Evolutionary conservation across 1,140 invertebrate species (phyloP).

Genomic region (Planococcus citri): DNA sequence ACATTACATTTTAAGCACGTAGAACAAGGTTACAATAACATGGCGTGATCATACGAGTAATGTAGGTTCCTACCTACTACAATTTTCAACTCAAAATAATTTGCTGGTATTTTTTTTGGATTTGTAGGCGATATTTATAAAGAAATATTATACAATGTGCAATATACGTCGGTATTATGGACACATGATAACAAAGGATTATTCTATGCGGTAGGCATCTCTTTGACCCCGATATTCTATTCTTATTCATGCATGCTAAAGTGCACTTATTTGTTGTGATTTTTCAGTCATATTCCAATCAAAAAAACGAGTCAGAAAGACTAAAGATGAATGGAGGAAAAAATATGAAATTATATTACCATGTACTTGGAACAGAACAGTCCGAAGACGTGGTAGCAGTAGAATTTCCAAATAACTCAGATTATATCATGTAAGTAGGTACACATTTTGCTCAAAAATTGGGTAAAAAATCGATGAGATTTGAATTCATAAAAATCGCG

Average conservation of each 20-base stretch:
- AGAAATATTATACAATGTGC: constrained; percentile 80
- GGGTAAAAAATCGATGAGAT: no score
- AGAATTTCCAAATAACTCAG: constrained; percentile 83
- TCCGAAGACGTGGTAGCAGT: constrained; percentile 76
- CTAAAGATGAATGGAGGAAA: constrained; percentile 71
- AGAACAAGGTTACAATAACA: constrained; percentile 48
- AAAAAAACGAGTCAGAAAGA: constrained; percentile 74
- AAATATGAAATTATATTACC: constrained; percentile 93
- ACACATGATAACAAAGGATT: constrained; percentile 89
- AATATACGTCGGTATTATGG: constrained; percentile 85
- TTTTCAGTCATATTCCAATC: no score
- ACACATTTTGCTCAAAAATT: no score
- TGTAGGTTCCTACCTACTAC: no score
- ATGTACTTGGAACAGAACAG: constrained; percentile 73
- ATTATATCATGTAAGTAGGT: constrained; percentile 31
- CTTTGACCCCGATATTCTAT: constrained; percentile 46
- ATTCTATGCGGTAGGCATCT: constrained; percentile 91
- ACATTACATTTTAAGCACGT: constrained; percentile 74
- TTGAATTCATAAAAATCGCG: no score
- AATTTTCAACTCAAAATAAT: no score
- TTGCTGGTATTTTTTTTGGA: no score
- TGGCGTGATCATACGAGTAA: no score
- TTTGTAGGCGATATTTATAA: constrained; percentile 75
- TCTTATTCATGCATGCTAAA: no score
- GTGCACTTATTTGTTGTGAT: no score